Conservation (phyloP, 2,888 invertebrate species). For the Colletes collaris region DNA sequence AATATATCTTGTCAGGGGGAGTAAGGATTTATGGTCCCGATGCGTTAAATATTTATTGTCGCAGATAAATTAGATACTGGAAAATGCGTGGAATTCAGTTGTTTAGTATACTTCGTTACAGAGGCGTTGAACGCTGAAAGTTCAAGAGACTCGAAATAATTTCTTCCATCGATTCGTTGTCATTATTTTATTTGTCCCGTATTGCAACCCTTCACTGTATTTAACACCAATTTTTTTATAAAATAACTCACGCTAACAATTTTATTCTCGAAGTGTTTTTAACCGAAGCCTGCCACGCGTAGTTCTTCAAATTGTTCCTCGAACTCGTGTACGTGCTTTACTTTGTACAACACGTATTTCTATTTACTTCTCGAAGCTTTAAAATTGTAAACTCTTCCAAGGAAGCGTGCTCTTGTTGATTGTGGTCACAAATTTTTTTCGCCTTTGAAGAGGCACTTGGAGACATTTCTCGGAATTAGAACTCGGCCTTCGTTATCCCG, state of each 20-base stretch:
- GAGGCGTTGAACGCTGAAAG: neutral
- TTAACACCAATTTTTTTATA: too few relatives aligned
- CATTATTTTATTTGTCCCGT: too few relatives aligned
- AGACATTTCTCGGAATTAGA: neutral
- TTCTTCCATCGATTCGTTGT: too few relatives aligned
- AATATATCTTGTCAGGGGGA: slow-evolving; percentile 1
- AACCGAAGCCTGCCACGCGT: neutral
- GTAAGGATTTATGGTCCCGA: neutral
- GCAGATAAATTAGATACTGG: neutral
- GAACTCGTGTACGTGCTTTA: too few relatives aligned
- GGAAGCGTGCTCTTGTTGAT: slow-evolving; percentile 18
- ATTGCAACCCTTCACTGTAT: too few relatives aligned
- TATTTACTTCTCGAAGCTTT: slow-evolving; percentile 10
- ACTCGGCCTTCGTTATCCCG: neutral
- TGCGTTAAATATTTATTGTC: slow-evolving; percentile 12
- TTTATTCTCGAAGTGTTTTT: neutral
- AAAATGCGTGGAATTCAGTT: too few relatives aligned
- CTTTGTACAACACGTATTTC: slow-evolving; percentile 7
- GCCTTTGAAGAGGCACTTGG: too few relatives aligned
- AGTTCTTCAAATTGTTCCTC: neutral
- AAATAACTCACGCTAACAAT: slow-evolving; percentile 2
- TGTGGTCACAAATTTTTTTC: neutral
- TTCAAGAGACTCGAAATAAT: neutral
- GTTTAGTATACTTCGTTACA: neutral
- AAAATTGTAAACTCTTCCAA: slow-evolving; percentile 29